Evolutionary conservation across 2,113 vertebrate species (phyloP), one percentile per base, ranked within the genome.

Genomic region (Hydrochoerus hydrochaeris): DNA sequence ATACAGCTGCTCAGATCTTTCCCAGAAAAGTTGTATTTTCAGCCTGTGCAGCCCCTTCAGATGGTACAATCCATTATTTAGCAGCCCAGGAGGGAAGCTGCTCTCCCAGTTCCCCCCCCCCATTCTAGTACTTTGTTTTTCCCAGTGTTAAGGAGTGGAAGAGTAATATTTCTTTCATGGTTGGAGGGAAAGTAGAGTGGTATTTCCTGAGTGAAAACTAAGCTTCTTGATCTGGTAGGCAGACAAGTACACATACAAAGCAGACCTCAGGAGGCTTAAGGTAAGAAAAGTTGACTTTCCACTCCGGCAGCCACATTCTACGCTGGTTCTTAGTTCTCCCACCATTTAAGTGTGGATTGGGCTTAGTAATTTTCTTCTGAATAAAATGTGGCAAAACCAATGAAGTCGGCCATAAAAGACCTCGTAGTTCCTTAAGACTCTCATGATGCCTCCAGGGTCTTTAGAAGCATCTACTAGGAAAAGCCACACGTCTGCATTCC

Each of bases 11-110:
- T 80, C 38, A 57, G 1, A 67, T 84, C 54, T 58, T 94, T 62
- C 46, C 49, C 38, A 77, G 75, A 54, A 82, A 96, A 93, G 73
- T 71, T 90, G 62, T 65, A 32, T 91, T 94, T 96, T 87, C 57
- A 92, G 28, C 63, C 44, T 19, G 52, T 78, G 60, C 65, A 94
- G 63, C 52, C 81, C 65, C 16, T 86, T 91, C 88, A 52, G 44
- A 63, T 80, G 78, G 13, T 60, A 78, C 92, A 20, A 65, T 95
- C 35, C 77, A 14, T 49, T 84, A 71, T 81, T 63, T 69, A 91
- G 78, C 73, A 85, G 75, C 41, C 10, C 24, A 1, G 26, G 4
- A 16, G 54, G 54, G 78, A 94, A 85, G 58, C 77, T 82, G 52
- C 24, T 32, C n/a, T 28, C 67, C 58, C 54, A 58, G 41, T 20